These are phyloP conservation scores for Caranx melampygus DNA, from an alignment of 2,113 vertebrate genomes.

Conservation along the genomic window DNA sequence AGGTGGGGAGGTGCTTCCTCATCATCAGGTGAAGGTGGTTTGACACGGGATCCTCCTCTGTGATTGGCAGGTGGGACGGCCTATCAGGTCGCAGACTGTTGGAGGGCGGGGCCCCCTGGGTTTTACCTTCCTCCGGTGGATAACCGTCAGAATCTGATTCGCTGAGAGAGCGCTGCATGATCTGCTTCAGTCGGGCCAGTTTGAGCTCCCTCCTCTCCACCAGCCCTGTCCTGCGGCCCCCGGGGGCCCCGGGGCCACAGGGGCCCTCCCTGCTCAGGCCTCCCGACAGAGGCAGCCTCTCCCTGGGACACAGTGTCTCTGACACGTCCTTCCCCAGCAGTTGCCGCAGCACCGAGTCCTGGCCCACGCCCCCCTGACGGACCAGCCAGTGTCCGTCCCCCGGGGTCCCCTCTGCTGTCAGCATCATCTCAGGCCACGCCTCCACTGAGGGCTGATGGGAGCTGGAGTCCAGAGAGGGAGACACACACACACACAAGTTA, in stretches of 20 bases:
- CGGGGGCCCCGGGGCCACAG: constrained; percentile 74
- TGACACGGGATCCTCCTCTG: constrained; percentile 85
- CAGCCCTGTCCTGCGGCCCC: constrained; percentile 75
- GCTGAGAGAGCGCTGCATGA: constrained; percentile 94
- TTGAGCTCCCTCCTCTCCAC: constrained; percentile 91
- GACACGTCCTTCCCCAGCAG: constrained; percentile 91
- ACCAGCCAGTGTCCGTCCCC: constrained; percentile 81
- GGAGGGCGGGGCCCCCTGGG: constrained; percentile 45
- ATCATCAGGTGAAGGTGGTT: constrained; percentile 87
- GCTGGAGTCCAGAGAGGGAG: constrained; percentile 81
- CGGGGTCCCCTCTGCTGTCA: constrained; percentile 80
- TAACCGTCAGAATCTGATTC: constrained; percentile 93
- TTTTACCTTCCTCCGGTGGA: constrained; percentile 89
- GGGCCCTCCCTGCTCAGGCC: constrained; percentile 67
- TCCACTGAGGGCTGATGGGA: constrained; percentile 88
- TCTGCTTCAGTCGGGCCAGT: constrained; percentile 90
- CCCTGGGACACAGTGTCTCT: constrained; percentile 86
- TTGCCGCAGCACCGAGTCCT: constrained; percentile 90
- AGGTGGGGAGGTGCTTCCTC: constrained; percentile 84
- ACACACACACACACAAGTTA: not conserved
- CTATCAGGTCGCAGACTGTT: constrained; percentile 81
- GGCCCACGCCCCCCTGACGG: constrained; percentile 89
- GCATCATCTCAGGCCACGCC: constrained; percentile 87
- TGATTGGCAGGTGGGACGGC: constrained; percentile 90
- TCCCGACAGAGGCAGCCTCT: constrained; percentile 82